phyloP scores from a whole-genome alignment of 2,797 vertebrate genomes.

The Oreortyx pictus region DNA sequence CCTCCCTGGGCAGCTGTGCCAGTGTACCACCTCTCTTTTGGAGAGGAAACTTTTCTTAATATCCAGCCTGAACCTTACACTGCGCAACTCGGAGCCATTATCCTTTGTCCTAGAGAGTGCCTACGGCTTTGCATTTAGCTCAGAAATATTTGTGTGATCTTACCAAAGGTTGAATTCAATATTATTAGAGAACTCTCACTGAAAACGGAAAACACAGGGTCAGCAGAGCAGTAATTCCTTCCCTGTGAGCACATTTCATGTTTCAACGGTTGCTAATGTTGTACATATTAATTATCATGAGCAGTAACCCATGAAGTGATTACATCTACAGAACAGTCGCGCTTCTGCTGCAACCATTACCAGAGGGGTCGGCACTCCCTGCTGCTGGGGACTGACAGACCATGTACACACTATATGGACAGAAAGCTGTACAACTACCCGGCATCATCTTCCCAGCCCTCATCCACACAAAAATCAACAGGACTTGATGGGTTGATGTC shows the following conservation, averaged over 20 bases:
- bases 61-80: too few relatives aligned
- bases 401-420: accelerated
- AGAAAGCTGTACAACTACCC: neutral
- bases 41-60: too few relatives aligned
- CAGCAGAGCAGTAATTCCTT: conserved; percentile 45
- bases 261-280: conserved; percentile 40
- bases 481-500: too few relatives aligned
- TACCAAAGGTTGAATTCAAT: neutral
- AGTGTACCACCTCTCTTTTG: too few relatives aligned
- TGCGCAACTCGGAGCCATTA: too few relatives aligned
- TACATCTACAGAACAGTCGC: neutral
- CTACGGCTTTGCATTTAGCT: neutral
- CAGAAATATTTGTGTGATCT: conserved; percentile 1
- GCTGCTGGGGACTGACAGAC: neutral
- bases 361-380: neutral
- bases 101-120: neutral
- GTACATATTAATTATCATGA: conserved; percentile 51
- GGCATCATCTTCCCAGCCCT: neutral
- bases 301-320: conserved; percentile 58
- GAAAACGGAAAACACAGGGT: conserved; percentile 35
- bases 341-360: neutral
- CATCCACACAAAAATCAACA: accelerated
- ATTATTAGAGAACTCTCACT: neutral
- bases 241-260: conserved; percentile 34
- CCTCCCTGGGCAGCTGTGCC: too few relatives aligned